These are phyloP conservation scores for Pollimyrus isidori DNA, from an alignment of 2,113 vertebrate genomes.

Conservation along the genomic window DNA sequence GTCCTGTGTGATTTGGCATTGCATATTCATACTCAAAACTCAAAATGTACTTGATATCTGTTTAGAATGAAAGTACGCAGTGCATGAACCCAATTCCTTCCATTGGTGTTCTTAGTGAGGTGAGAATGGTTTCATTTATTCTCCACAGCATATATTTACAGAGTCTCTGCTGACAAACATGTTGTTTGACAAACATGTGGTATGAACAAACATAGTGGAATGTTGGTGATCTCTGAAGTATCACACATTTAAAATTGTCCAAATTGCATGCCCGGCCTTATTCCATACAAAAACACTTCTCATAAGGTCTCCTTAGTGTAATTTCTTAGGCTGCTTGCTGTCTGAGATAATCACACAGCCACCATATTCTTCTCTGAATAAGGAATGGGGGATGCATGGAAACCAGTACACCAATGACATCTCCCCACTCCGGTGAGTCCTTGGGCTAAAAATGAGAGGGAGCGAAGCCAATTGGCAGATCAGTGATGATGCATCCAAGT, in stretches of 20 bases:
- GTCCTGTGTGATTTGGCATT: not conserved
- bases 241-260: not conserved
- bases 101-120: not conserved
- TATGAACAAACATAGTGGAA: not conserved
- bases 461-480: not conserved
- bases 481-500: not conserved
- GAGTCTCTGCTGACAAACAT: not conserved
- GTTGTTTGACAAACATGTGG: too few species aligned
- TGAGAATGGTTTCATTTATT: conserved; percentile 1
- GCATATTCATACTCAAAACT: not conserved
- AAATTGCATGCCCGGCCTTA: not conserved
- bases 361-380: not conserved
- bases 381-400: not conserved
- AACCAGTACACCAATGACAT: not conserved
- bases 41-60: not conserved
- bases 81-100: not conserved
- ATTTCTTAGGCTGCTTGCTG: not conserved
- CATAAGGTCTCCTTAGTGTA: not conserved
- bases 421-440: not conserved
- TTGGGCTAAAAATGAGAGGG: not conserved
- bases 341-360: not conserved
- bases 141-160: not conserved
- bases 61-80: not conserved
- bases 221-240: not conserved
- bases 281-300: not conserved